Evolutionary conservation across 2,113 vertebrate genomes (phyloP).

Genomic region (Lepus timidus): DNA sequence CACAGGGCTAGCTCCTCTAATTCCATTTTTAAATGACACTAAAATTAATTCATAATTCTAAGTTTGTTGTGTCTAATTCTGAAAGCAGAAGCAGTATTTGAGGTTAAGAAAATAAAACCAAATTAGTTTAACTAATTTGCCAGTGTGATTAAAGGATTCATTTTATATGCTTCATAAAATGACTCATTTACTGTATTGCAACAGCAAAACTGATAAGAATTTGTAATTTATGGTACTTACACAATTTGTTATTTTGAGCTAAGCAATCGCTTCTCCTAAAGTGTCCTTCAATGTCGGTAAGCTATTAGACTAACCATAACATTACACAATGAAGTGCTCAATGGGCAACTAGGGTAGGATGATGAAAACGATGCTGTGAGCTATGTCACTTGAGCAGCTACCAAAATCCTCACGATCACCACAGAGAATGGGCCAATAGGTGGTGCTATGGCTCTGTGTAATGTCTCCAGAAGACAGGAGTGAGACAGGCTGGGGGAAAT

Average conservation of each 20-base stretch:
- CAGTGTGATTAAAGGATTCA: not conserved
- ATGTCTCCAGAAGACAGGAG: not conserved
- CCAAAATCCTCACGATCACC: not conserved
- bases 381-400: not conserved
- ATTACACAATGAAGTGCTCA: not conserved
- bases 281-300: not conserved
- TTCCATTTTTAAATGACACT: not conserved
- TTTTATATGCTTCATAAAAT: not conserved
- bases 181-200: not conserved
- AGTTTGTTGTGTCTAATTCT: not conserved
- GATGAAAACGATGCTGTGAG: not conserved
- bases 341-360: not conserved
- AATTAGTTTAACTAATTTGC: constrained; percentile 15
- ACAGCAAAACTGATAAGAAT: not conserved
- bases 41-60: not conserved
- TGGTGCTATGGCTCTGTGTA: constrained; percentile 76
- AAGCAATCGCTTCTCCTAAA: not conserved
- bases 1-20: not conserved
- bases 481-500: not conserved
- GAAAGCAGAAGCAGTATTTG: constrained; percentile 45
- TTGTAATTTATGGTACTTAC: constrained; percentile 12
- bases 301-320: not conserved
- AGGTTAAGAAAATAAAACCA: constrained; percentile 15
- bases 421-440: constrained; percentile 62
- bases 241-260: constrained; percentile 8